Conservation (phyloP, 2,113 vertebrate genomes). For the Strix uralensis region DNA sequence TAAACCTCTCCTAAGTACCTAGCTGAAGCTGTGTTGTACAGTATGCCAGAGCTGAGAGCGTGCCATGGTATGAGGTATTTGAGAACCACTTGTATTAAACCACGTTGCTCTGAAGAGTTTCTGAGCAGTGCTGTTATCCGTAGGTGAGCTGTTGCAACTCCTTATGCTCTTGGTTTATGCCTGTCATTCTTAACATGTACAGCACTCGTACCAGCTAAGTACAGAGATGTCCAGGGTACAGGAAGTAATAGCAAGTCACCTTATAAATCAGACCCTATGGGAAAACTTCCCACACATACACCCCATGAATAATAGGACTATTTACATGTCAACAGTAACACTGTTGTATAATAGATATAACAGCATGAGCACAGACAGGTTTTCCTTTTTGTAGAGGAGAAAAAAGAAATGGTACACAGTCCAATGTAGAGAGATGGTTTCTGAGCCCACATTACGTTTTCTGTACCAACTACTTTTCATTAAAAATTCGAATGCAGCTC, state of each 20-base stretch:
- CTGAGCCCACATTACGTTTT: background rate
- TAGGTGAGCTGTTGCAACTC: background rate
- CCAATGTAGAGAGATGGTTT: background rate
- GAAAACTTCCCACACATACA: background rate
- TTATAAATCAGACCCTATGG: background rate
- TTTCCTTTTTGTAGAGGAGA: background rate
- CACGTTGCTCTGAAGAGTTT: background rate
- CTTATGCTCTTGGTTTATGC: background rate
- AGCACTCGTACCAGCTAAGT: background rate
- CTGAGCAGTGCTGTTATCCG: background rate
- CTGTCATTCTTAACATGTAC: background rate
- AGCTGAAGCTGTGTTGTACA: background rate
- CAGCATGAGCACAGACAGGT: background rate
- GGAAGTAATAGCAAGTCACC: background rate
- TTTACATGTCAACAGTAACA: background rate
- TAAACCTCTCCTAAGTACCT: background rate
- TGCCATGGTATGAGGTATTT: fast-evolving
- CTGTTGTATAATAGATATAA: background rate
- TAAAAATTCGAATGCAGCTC: background rate
- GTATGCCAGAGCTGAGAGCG: background rate
- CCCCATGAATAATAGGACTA: background rate
- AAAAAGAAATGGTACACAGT: background rate
- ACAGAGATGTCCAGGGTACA: background rate
- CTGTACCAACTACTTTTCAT: background rate
- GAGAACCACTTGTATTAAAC: background rate